These are phyloP conservation scores for Pachyramphus minor DNA, from an alignment of 2,113 vertebrate species.

Conservation along the genomic window DNA sequence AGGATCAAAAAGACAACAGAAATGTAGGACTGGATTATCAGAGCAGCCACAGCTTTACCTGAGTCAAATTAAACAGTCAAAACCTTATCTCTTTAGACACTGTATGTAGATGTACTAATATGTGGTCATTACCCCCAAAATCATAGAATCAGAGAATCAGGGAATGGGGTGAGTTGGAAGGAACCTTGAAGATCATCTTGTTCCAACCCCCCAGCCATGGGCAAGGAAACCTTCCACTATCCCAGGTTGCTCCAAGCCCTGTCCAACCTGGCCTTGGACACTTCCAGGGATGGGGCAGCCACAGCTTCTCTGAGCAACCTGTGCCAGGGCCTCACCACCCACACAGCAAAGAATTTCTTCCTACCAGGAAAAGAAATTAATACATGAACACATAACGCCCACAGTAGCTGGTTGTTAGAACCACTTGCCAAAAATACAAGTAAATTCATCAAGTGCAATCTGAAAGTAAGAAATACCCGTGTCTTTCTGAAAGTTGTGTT, in stretches of 20 bases:
- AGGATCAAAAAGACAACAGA: not conserved
- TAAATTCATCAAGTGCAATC: not conserved
- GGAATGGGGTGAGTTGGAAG: not conserved
- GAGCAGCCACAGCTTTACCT: not conserved
- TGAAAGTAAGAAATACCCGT: not conserved
- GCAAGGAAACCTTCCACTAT: fast-evolving
- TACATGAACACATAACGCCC: not conserved
- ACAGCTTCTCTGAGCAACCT: not conserved
- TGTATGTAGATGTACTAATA: not conserved
- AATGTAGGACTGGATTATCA: not conserved
- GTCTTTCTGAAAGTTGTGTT: not conserved
- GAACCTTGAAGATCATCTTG: not conserved
- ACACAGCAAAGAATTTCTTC: not conserved
- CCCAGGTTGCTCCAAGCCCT: not conserved
- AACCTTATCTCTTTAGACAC: not conserved
- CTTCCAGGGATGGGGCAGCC: not conserved
- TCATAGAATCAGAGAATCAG: not conserved
- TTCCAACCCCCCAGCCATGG: not conserved
- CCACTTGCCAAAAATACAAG: not conserved
- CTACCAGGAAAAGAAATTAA: not conserved
- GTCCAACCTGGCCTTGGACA: not conserved
- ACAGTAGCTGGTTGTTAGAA: not conserved
- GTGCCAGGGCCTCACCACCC: fast-evolving
- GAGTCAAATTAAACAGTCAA: no score
- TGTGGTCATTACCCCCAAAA: not conserved